Percentiles rank a stretch among this genome's conserved stretches.
Evolutionary conservation across 1,140 invertebrate genomes (phyloP).

Genomic region (Diabrotica virgifera): DNA sequence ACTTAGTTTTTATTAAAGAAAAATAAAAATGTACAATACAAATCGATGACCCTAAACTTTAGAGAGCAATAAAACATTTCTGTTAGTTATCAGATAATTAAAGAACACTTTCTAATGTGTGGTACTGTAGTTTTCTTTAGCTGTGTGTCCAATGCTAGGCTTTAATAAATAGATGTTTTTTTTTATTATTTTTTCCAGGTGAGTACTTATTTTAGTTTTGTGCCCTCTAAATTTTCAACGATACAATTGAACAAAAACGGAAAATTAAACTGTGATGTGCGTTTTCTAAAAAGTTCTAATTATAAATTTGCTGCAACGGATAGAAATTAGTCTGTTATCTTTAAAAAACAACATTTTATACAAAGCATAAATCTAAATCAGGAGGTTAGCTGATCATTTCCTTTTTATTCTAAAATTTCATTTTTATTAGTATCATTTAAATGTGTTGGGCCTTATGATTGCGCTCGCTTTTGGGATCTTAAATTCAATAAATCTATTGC

Average conservation of each 20-base stretch:
- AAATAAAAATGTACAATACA: constrained; percentile 5
- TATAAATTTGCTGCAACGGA: too few relatives aligned
- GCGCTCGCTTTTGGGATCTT: too few relatives aligned
- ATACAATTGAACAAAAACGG: background rate
- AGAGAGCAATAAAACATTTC: constrained; percentile 15
- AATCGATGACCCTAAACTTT: constrained; percentile 3
- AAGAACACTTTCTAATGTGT: constrained; percentile 18
- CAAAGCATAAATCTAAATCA: too few relatives aligned
- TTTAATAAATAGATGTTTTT: constrained; percentile 23
- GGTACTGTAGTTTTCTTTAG: constrained; percentile 28
- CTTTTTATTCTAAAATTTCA: too few relatives aligned
- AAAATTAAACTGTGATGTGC: background rate
- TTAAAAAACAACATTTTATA: too few relatives aligned
- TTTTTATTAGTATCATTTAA: too few relatives aligned
- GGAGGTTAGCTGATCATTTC: too few relatives aligned
- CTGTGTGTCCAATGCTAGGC: constrained; percentile 31
- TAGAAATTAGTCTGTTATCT: too few relatives aligned
- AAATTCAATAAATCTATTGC: too few relatives aligned
- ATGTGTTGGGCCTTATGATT: too few relatives aligned
- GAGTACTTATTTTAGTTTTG: constrained; percentile 26
- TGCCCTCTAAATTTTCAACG: constrained; percentile 1
- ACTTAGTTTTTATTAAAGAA: too few relatives aligned
- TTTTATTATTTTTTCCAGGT: constrained; percentile 27
- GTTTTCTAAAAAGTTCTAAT: too few relatives aligned
- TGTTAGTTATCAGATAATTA: constrained; percentile 9